phyloP scores from a whole-genome alignment of 2,888 invertebrate genomes.

The Aethes cnicana region DNA sequence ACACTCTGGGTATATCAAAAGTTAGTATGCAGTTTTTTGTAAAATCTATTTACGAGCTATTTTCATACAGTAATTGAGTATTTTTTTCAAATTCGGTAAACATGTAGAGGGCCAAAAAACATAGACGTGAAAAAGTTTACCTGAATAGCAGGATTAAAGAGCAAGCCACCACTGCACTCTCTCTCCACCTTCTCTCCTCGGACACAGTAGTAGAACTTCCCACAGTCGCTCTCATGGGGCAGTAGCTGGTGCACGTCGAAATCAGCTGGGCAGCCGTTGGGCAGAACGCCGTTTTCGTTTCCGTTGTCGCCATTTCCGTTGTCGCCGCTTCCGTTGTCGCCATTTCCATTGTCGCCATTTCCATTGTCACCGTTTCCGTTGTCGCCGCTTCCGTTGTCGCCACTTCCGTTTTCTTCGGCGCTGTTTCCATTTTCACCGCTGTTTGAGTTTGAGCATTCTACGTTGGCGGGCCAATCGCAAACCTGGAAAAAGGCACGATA shows the following conservation, averaged over 20 bases:
- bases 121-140: too few species aligned
- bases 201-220: constrained; percentile 35
- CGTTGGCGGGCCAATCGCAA: constrained; percentile 30
- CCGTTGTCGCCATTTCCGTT: constrained; percentile 13
- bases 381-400: constrained; percentile 4
- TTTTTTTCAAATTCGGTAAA: too few species aligned
- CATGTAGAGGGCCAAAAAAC: too few species aligned
- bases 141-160: constrained; percentile 32
- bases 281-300: constrained; percentile 5
- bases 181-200: constrained; percentile 25
- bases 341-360: background rate
- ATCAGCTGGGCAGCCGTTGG: constrained; percentile 33
- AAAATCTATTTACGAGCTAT: too few species aligned
- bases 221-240: constrained; percentile 34
- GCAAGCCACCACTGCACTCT: constrained; percentile 28
- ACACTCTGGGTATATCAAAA: too few species aligned
- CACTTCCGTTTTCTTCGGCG: constrained; percentile 27
- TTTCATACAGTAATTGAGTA: too few species aligned
- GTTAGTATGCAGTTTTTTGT: too few species aligned
- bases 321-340: constrained; percentile 13
- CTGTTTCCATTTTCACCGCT: constrained; percentile 6
- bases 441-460: constrained; percentile 5
- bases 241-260: constrained; percentile 29
- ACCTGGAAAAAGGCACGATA: constrained; percentile 13
- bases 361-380: constrained; percentile 5